Base-by-base conservation (phyloP, 2,113 vertebrate species). In the Rostratula benghalensis region DNA sequence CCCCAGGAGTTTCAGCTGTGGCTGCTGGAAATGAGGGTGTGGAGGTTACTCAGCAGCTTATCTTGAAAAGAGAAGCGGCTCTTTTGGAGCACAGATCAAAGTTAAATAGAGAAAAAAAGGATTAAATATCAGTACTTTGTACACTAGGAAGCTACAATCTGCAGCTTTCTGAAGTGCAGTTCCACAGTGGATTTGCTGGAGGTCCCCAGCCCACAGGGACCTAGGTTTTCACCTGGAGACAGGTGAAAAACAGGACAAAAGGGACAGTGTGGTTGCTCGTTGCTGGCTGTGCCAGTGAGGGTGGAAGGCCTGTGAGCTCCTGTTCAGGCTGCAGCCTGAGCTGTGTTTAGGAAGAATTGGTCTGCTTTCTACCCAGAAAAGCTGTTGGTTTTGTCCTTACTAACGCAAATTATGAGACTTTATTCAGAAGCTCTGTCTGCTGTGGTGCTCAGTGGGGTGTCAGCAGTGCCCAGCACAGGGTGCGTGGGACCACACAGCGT, bases 261-360 rank as follows among this genome's bases (percentile, higher is more conserved):
- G 33, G 37, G 53, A 6, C 67, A 64, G 51, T 3, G 3, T 18
- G 21, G 53, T 46, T n/a, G 33, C 59, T 65, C 37, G 1, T 27
- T 4, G 0, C 53, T 1, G 1, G 33, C 76, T 75, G 41, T 9
- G 4, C 60, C 5, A 2, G 11, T 37, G 25, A 51, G 50, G 50
- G 50, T 13, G 50, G 50, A 61, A 60, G 33, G 22, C 39, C 70
- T 85, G 43, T 8, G 24, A 59, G 30, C n/a, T 87, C 30, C 35
- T 43, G 25, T 19, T 54, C 3, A 46, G 50, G 33, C 35, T 71
- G 14, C 1, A 43, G 25, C 51, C n/a, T 61, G 12, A 37, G 69
- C 48, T 50, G 27, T 7, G 11, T 5, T 1, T 30, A 5, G 12
- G 81, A 61, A 51, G 53, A 75, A 76, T 39, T 31, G 41, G 9